Conservation (phyloP, 2,797 vertebrate genomes). For the Capromys pilorides region DNA sequence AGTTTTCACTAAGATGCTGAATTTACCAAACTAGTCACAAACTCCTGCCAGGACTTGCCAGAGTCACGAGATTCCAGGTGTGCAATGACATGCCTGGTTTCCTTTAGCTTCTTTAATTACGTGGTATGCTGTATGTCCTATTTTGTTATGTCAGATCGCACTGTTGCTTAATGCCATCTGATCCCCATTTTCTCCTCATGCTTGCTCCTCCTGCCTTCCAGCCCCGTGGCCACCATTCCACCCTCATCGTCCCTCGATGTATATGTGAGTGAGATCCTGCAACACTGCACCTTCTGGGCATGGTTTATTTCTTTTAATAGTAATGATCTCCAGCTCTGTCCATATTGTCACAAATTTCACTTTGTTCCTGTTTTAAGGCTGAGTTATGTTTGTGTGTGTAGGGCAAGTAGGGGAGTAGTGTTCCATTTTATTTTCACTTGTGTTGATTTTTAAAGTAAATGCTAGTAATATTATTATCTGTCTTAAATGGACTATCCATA, state of each 20-base stretch:
- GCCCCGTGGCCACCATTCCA: neutral
- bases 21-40: too few species aligned
- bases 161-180: neutral
- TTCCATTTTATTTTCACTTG: conserved; percentile 5
- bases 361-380: neutral
- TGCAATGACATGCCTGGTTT: neutral
- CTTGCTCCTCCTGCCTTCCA: too few species aligned
- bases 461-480: conserved; percentile 14
- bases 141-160: neutral
- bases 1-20: too few species aligned
- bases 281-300: neutral
- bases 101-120: neutral
- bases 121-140: too few species aligned
- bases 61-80: neutral
- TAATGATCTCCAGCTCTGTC: neutral
- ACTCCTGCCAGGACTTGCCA: neutral
- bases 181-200: too few species aligned
- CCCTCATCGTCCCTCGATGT: neutral
- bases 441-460: conserved; percentile 45
- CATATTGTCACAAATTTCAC: neutral
- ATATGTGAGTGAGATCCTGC: neutral
- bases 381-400: neutral
- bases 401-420: neutral
- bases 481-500: conserved; percentile 36
- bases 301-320: neutral